Evolutionary conservation across 2,888 invertebrate species (phyloP), one percentile per base, ranked within the genome.

Genomic region (Galerucella pusilla): DNA sequence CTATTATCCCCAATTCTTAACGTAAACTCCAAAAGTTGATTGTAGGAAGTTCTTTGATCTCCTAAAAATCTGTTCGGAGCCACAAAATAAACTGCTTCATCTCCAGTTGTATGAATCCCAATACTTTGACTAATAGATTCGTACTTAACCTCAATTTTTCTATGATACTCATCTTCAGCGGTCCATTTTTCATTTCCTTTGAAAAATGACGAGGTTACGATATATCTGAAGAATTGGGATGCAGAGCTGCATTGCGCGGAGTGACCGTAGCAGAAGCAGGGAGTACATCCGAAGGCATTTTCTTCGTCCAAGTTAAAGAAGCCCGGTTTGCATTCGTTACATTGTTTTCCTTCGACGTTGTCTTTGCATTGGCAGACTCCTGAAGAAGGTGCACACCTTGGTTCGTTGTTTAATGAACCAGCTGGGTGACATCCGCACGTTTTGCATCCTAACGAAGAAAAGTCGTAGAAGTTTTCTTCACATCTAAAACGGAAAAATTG

Each of bases 251-350:
- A 99, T 81, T 96, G 93, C 0, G 97, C 97, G 0, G 98, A 96
- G 87, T 99, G 99, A 0, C 99, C 99, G 86, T 96, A 99, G 86
- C 99, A 99, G 91, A 99, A 99, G 87, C 99, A 99, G 0, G 98
- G 97, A 0, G 98, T 96, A 86, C 99, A 99, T 1, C 99, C 99
- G 84, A 96, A 97, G 78, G 95, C 94, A 86, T 99, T 98, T 3
- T 91, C 91, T 45, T 90, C 81, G 82, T 96, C 96, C 83, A 99
- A 88, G 85, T 97, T 96, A 90, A 97, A 98, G 88, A 92, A 85
- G n/a, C 96, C 98, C 0, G 97, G 98, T 83, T 98, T 98, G 88
- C 98, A 98, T 79, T 94, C 95, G 88, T 95, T 93, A 86, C 99
- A 99, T 75, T 95, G 93, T 84, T 94, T 94, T 6, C 98, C 99